phyloP scores from a whole-genome alignment of 2,888 invertebrate genomes.

The Caenorhabditis angaria region DNA sequence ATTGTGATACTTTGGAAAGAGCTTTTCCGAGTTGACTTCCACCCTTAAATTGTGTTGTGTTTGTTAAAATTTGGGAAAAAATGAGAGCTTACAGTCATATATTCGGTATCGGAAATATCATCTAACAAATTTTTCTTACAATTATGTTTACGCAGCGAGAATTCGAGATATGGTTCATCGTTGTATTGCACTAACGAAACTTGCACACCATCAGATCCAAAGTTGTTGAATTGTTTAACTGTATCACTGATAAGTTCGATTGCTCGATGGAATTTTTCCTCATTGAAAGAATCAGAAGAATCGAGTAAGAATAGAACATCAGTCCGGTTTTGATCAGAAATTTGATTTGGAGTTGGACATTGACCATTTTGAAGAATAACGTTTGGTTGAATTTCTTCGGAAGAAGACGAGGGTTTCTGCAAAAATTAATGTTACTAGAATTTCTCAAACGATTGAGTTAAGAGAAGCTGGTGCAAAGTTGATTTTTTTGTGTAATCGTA shows the following conservation, averaged over 20 bases:
- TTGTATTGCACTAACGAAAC: slow-evolving; percentile 67
- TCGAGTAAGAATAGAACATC: slow-evolving; percentile 68
- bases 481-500: no score
- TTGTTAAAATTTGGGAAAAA: no score
- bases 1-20: slow-evolving; percentile 61
- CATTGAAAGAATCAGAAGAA: slow-evolving; percentile 58
- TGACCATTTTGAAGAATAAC: slow-evolving; percentile 26
- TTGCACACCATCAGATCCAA: slow-evolving; percentile 65
- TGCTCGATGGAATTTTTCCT: slow-evolving; percentile 57
- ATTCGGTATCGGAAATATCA: slow-evolving; percentile 64
- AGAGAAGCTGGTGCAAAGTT: no score
- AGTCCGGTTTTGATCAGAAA: slow-evolving; percentile 43
- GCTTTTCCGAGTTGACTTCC: slow-evolving; percentile 61
- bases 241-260: slow-evolving; percentile 61
- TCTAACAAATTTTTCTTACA: slow-evolving; percentile 61
- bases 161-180: slow-evolving; percentile 66
- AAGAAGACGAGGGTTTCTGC: slow-evolving; percentile 11
- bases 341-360: slow-evolving; percentile 58
- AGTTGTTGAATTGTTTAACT: slow-evolving; percentile 58
- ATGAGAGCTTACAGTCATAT: slow-evolving; percentile 46
- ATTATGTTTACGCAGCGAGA: slow-evolving; percentile 64
- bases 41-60: slow-evolving; percentile 51
- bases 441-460: background rate
- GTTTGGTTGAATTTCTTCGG: slow-evolving; percentile 40
- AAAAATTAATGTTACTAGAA: background rate